Conservation (phyloP, 1,140 invertebrate genomes). For the Polypedilum vanderplanki region DNA sequence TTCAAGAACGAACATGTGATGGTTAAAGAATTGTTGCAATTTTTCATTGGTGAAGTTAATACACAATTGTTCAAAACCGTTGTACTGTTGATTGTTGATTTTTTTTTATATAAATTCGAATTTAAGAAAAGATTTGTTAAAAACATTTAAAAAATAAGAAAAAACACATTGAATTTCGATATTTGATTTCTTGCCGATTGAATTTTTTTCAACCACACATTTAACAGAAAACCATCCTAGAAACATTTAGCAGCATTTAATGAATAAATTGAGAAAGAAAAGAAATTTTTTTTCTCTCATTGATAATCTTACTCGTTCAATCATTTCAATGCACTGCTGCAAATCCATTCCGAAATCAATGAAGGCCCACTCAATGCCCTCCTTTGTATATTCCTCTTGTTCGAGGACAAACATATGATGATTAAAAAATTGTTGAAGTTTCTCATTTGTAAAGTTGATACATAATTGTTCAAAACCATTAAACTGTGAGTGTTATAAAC, state of each 20-base stretch:
- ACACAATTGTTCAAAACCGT: slow-evolving; percentile 97
- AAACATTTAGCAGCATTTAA: background rate
- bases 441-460: slow-evolving; percentile 98
- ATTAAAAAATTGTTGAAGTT: slow-evolving; percentile 97
- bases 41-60: slow-evolving; percentile 99
- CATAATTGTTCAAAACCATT: slow-evolving; percentile 98
- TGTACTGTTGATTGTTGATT: slow-evolving; percentile 58
- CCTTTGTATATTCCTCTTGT: slow-evolving; percentile 94
- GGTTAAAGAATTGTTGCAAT: slow-evolving; percentile 97
- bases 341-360: slow-evolving; percentile 98
- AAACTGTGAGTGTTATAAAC: slow-evolving; percentile 52
- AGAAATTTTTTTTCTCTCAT: background rate
- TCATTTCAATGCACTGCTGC: slow-evolving; percentile 92
- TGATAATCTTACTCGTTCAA: slow-evolving; percentile 77
- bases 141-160: too few relatives aligned
- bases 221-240: background rate
- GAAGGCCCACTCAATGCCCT: slow-evolving; percentile 92
- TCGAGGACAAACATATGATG: slow-evolving; percentile 98
- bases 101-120: background rate
- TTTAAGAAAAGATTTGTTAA: too few relatives aligned
- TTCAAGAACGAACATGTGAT: slow-evolving; percentile 97
- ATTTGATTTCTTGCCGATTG: background rate
- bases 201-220: background rate
- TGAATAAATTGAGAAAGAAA: background rate
- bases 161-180: too few relatives aligned